Conservation (phyloP, 1,140 invertebrate genomes). For the Lasioglossum baleicum region DNA sequence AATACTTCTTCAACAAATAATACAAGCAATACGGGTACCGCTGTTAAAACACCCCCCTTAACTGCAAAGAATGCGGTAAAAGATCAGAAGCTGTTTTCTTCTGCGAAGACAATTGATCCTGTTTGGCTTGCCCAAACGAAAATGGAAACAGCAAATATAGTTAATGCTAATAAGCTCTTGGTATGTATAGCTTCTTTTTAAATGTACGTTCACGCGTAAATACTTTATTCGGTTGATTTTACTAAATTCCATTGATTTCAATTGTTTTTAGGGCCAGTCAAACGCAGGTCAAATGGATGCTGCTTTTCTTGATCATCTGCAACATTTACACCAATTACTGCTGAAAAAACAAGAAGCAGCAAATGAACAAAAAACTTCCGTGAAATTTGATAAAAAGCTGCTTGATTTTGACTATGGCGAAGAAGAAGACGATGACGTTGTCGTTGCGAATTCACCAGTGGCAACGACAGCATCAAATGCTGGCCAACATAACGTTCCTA, state of each 20-base stretch:
- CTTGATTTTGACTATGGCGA: conserved; percentile 92
- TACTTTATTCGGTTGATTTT: background rate
- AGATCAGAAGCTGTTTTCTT: conserved; percentile 75
- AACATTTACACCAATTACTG: conserved; percentile 82
- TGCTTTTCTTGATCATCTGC: conserved; percentile 81
- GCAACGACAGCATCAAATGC: conserved; percentile 59
- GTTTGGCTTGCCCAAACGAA: conserved; percentile 78
- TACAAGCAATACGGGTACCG: conserved; percentile 63
- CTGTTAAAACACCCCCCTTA: conserved; percentile 75
- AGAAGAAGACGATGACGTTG: conserved; percentile 87
- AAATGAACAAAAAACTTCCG: conserved; percentile 75
- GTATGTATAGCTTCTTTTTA: conserved; percentile 45
- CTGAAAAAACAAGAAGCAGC: conserved; percentile 79
- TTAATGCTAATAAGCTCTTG: conserved; percentile 72
- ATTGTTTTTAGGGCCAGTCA: conserved; percentile 68
- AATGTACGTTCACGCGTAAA: conserved; percentile 3
- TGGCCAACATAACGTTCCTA: conserved; percentile 69
- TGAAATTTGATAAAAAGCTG: conserved; percentile 88
- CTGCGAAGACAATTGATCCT: conserved; percentile 76
- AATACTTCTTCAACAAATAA: conserved; percentile 69
- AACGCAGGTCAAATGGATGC: conserved; percentile 73
- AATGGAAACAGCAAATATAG: conserved; percentile 76
- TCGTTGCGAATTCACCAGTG: conserved; percentile 72
- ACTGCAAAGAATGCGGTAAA: conserved; percentile 73
- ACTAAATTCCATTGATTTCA: conserved; percentile 7